These are phyloP conservation scores for Lutraria lutraria DNA, from an alignment of 2,888 invertebrate species.

Conservation along the genomic window DNA sequence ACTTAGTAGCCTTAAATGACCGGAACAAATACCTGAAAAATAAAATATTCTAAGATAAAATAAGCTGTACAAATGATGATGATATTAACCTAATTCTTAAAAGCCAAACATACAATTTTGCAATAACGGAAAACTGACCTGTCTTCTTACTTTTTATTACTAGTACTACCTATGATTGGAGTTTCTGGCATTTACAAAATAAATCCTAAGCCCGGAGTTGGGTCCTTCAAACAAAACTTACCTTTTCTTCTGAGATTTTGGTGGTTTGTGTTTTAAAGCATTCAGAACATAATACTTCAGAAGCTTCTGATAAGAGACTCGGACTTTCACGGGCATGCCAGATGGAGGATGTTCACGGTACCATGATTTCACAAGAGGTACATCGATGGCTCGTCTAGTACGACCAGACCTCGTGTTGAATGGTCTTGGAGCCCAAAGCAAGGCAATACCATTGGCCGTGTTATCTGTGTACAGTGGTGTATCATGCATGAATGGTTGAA, in stretches of 20 bases:
- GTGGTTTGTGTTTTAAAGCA: slow-evolving; percentile 98
- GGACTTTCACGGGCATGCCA: slow-evolving; percentile 96
- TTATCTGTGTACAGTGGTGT: slow-evolving; percentile 99
- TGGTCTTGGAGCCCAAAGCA: slow-evolving; percentile 99
- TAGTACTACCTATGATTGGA: too few species aligned
- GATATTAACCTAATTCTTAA: too few species aligned
- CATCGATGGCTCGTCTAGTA: slow-evolving; percentile 97
- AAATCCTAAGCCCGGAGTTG: too few species aligned
- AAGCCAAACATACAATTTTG: too few species aligned
- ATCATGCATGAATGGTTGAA: slow-evolving; percentile 97
- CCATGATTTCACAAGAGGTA: slow-evolving; percentile 99
- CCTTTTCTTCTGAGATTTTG: slow-evolving; percentile 99
- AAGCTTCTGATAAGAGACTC: slow-evolving; percentile 99
- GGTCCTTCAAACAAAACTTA: slow-evolving; percentile 70
- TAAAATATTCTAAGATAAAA: background rate
- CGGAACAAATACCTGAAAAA: slow-evolving; percentile 95
- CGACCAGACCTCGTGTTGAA: slow-evolving; percentile 98
- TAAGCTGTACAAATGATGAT: too few species aligned
- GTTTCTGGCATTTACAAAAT: too few species aligned
- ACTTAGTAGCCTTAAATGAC: slow-evolving; percentile 99
- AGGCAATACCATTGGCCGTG: slow-evolving; percentile 98
- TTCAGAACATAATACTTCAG: slow-evolving; percentile 99
- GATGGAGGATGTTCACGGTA: slow-evolving; percentile 88
- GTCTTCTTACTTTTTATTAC: too few species aligned
- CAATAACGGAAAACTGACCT: too few species aligned